Percentiles rank a stretch among this genome's conserved stretches.
Conservation (phyloP, 2,797 vertebrate genomes). For the Mallotus villosus region DNA sequence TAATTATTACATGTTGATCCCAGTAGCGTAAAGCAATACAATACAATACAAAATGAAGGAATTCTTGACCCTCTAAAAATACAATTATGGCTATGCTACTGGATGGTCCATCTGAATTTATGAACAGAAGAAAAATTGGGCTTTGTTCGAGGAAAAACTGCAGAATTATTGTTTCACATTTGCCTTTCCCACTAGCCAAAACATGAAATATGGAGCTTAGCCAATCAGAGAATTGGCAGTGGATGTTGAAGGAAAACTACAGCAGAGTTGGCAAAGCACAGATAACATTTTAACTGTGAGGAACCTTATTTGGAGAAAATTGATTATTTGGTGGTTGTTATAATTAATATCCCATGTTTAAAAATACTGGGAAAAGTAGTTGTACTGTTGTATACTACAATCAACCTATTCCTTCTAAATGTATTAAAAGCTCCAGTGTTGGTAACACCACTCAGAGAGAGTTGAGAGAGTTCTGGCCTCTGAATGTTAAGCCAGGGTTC, state of each 20-base stretch:
- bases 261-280: neutral
- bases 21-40: no score
- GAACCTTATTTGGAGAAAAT: neutral
- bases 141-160: neutral
- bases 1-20: neutral
- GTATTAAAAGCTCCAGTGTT: neutral
- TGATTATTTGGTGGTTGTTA: neutral
- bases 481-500: constrained; percentile 13
- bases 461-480: constrained; percentile 47
- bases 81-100: no score
- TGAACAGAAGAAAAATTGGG: neutral
- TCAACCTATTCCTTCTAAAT: neutral
- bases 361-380: neutral
- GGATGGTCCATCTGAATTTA: neutral
- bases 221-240: neutral
- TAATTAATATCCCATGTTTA: neutral
- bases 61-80: no score
- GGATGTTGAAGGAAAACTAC: neutral
- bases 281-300: neutral
- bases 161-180: neutral
- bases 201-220: neutral
- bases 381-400: neutral
- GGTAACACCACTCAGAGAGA: neutral
- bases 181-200: neutral
- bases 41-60: no score